A percentile compares a stretch with the other conserved stretches of the same genome.
Evolutionary conservation across 2,113 vertebrate genomes (phyloP).

Genomic region (Pomatorhinus ruficollis): DNA sequence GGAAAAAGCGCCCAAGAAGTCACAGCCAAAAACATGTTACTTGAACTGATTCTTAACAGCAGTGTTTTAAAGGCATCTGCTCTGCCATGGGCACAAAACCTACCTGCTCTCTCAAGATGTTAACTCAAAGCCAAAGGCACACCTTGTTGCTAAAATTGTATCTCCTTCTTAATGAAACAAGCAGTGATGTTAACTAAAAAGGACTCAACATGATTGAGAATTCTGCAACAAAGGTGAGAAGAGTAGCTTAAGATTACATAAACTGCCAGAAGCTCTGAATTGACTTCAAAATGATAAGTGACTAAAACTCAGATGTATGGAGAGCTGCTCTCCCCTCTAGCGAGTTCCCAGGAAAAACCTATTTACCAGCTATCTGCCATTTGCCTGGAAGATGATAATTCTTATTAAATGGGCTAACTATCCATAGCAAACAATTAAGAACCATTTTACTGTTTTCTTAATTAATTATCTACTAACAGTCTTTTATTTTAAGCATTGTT

Average conservation of each 20-base stretch:
- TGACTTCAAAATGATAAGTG: conserved; percentile 52
- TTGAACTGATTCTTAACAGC: not conserved
- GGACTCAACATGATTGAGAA: not conserved
- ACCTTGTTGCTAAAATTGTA: not conserved
- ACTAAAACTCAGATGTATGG: conserved; percentile 25
- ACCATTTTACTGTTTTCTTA: conserved; percentile 24
- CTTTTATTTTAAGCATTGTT: conserved; percentile 30
- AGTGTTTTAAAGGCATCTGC: not conserved
- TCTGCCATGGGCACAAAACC: not conserved
- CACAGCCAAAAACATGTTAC: not conserved
- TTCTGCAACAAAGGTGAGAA: conserved; percentile 25
- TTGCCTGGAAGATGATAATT: conserved; percentile 8
- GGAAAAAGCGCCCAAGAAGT: not conserved
- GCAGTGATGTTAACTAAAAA: not conserved
- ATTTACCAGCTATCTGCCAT: conserved; percentile 13
- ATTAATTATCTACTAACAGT: conserved; percentile 42
- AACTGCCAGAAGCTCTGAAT: conserved; percentile 40
- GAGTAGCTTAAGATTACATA: conserved; percentile 3
- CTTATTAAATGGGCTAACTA: conserved; percentile 32
- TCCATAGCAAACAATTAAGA: conserved; percentile 18
- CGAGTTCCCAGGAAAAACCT: conserved; percentile 18
- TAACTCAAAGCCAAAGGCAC: not conserved
- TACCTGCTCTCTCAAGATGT: not conserved
- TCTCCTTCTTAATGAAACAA: conserved; percentile 7
- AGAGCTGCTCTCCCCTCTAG: conserved; percentile 14